These are phyloP conservation scores for Chunga burmeisteri DNA, from an alignment of 2,113 vertebrate species.

Conservation along the genomic window DNA sequence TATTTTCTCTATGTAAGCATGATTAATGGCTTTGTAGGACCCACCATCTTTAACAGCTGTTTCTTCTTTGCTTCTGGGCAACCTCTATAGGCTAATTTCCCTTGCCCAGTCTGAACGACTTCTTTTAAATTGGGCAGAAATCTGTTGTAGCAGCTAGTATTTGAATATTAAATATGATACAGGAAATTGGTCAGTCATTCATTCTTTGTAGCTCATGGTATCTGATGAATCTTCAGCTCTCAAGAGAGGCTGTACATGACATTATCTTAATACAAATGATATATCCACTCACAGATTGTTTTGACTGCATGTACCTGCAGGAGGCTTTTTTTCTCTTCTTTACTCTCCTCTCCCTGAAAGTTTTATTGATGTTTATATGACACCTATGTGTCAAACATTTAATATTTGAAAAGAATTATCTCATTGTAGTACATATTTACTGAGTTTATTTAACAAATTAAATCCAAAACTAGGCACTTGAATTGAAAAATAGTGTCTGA, in stretches of 20 bases:
- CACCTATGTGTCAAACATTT: accelerated
- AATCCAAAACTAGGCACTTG: background rate
- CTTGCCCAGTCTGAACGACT: background rate
- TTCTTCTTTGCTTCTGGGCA: background rate
- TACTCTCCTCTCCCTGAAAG: background rate
- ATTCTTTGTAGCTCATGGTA: background rate
- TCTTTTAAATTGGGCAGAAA: background rate
- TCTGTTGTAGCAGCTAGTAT: background rate
- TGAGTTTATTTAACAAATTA: background rate
- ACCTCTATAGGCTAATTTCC: background rate
- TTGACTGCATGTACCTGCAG: background rate
- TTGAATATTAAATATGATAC: background rate
- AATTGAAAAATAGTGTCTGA: background rate
- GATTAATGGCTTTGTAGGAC: background rate
- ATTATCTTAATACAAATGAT: background rate
- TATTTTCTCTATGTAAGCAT: background rate
- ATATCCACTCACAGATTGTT: background rate
- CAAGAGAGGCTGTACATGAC: background rate
- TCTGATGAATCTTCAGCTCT: background rate
- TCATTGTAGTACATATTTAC: background rate
- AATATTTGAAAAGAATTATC: background rate
- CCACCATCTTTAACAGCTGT: background rate
- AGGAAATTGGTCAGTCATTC: background rate
- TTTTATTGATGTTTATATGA: background rate
- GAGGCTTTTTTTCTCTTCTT: background rate